A percentile compares a stretch with the other conserved stretches of the same genome.
Evolutionary conservation across 2,888 invertebrate genomes (phyloP).

Genomic region (Disparrhopalites patrizii): DNA sequence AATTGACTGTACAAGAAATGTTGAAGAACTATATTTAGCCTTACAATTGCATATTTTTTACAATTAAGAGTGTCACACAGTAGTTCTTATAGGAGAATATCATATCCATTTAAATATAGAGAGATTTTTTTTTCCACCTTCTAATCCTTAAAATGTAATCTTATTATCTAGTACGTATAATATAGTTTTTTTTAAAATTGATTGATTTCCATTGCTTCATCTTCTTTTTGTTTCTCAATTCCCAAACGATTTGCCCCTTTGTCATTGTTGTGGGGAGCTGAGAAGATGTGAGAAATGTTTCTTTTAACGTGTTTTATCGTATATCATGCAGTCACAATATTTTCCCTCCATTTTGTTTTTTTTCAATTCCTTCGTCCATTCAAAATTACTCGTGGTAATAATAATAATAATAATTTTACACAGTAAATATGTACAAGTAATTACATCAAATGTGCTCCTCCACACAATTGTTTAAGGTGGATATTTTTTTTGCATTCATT

Average conservation of each 20-base stretch:
- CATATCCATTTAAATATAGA: too few species aligned
- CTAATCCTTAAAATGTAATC: too few species aligned
- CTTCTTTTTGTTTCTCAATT: background rate
- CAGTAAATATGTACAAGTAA: background rate
- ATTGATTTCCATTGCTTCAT: slow-evolving; percentile 15
- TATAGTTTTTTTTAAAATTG: slow-evolving; percentile 15
- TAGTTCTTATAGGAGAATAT: too few species aligned
- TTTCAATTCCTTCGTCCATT: background rate
- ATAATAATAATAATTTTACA: background rate
- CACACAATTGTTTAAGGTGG: background rate
- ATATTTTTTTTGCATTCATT: too few species aligned
- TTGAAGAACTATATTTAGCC: too few species aligned
- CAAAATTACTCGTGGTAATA: too few species aligned
- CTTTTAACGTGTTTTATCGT: slow-evolving; percentile 29
- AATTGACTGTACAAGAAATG: too few species aligned
- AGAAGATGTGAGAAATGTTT: background rate
- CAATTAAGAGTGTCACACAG: too few species aligned
- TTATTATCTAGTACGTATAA: slow-evolving; percentile 21
- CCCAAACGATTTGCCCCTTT: background rate
- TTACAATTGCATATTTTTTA: too few species aligned
- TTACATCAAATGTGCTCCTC: background rate
- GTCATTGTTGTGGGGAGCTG: background rate
- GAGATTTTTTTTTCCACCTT: too few species aligned
- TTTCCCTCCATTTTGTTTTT: slow-evolving; percentile 13
- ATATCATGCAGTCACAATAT: slow-evolving; percentile 41